phyloP scores from a whole-genome alignment of 2,797 vertebrate species.

The Lycodopsis pacificus region DNA sequence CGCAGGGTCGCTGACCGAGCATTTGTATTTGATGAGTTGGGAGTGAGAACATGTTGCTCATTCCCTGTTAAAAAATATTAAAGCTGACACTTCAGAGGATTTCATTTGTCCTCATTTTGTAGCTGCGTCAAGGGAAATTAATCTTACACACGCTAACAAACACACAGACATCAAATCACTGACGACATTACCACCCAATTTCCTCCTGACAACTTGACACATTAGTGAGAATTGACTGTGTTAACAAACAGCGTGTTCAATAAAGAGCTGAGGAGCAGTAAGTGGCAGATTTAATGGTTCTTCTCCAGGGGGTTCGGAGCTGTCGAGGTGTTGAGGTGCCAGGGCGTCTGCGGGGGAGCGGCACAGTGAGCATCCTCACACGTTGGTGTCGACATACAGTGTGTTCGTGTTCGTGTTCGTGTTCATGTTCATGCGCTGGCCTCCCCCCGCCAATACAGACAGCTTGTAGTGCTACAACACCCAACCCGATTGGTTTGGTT shows the following conservation, averaged over 20 bases:
- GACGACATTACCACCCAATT: constrained; percentile 34
- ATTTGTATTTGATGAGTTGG: neutral
- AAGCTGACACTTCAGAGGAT: constrained; percentile 17
- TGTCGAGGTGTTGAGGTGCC: constrained; percentile 27
- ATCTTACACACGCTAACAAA: constrained; percentile 2
- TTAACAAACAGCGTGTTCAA: constrained; percentile 23
- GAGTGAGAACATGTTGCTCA: neutral
- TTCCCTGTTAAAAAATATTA: neutral
- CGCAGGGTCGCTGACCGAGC: too few species aligned
- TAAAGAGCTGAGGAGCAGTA: constrained; percentile 15
- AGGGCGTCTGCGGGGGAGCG: constrained; percentile 4
- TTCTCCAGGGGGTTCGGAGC: constrained; percentile 27
- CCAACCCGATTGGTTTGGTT: neutral
- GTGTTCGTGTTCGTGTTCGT: constrained; percentile 7
- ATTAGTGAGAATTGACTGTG: constrained; percentile 30
- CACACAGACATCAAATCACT: constrained; percentile 10
- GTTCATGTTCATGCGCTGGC: constrained; percentile 4
- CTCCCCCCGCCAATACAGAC: constrained; percentile 7
- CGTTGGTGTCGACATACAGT: constrained; percentile 25
- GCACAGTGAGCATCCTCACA: constrained; percentile 17
- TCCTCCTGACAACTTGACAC: constrained; percentile 42
- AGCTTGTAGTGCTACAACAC: constrained; percentile 17
- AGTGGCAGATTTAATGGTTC: constrained; percentile 31
- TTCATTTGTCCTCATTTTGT: constrained; percentile 22
- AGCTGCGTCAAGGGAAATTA: constrained; percentile 23